Conservation (phyloP, 2,797 vertebrate species). For the Myripristis jacobus region DNA sequence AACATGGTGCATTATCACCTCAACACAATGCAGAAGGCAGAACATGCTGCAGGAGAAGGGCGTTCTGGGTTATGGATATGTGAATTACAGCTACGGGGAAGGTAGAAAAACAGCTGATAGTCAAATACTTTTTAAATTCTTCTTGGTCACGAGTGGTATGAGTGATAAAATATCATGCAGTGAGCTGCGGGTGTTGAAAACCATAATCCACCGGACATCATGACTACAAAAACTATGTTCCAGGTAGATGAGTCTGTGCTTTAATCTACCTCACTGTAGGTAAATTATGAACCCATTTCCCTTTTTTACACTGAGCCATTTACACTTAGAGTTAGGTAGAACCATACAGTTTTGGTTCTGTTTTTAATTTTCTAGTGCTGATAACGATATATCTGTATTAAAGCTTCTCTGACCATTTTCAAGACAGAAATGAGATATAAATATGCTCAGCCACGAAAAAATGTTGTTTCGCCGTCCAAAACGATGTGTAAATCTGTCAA, state of each 20-base stretch:
- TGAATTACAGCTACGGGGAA: neutral
- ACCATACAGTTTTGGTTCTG: too few relatives aligned
- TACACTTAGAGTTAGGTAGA: too few relatives aligned
- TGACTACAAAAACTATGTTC: neutral
- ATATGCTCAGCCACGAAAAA: too few relatives aligned
- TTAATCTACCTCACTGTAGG: constrained; percentile 14
- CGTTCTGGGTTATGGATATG: neutral
- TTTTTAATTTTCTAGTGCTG: too few relatives aligned
- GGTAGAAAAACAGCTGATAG: neutral
- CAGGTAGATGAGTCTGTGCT: constrained; percentile 4
- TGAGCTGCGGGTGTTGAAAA: constrained; percentile 5
- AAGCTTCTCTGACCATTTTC: too few relatives aligned
- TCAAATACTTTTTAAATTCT: constrained; percentile 7
- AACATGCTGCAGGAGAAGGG: too few relatives aligned
- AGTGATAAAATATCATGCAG: neutral
- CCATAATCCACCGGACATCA: neutral
- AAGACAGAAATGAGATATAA: too few relatives aligned
- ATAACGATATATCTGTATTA: too few relatives aligned
- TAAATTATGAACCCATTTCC: neutral
- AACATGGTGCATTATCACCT: neutral
- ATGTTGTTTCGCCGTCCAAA: too few relatives aligned
- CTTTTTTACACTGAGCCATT: too few relatives aligned
- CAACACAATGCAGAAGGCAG: neutral
- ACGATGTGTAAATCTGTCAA: too few relatives aligned
- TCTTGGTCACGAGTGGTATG: neutral